phyloP scores from a whole-genome alignment of 2,797 vertebrate species.

The Protonibea diacanthus region DNA sequence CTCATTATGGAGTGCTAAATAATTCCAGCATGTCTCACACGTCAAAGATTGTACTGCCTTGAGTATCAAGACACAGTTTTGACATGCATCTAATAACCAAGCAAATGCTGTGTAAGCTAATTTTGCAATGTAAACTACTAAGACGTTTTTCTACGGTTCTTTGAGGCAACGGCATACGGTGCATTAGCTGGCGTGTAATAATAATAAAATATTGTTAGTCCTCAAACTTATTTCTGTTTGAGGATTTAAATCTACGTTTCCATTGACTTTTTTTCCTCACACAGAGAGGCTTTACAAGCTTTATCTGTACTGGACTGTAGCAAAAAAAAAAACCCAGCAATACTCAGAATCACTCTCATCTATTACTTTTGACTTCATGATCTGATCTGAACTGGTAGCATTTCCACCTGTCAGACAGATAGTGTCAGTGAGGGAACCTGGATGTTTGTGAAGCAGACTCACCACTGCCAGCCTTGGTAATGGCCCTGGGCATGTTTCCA shows the following conservation, averaged over 20 bases:
- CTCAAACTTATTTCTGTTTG: conserved; percentile 5
- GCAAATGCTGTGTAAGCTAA: conserved; percentile 37
- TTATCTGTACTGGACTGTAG: conserved; percentile 9
- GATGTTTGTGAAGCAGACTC: conserved; percentile 79
- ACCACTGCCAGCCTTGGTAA: conserved; percentile 84
- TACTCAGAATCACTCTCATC: conserved; percentile 32
- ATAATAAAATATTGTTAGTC: not conserved
- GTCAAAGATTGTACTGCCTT: conserved; percentile 37
- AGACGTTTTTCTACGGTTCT: conserved; percentile 16
- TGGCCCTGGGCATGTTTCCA: conserved; percentile 83
- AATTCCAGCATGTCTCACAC: conserved; percentile 38
- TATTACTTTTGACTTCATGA: conserved; percentile 18
- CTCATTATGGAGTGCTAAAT: conserved; percentile 48
- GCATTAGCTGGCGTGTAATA: not conserved
- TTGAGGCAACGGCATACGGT: not conserved
- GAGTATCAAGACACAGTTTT: conserved; percentile 38
- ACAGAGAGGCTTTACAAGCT: conserved; percentile 15
- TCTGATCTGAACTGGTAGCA: conserved; percentile 35
- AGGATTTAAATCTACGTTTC: conserved; percentile 19
- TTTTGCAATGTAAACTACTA: conserved; percentile 17
- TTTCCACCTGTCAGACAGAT: conserved; percentile 53
- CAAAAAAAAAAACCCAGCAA: conserved; percentile 24
- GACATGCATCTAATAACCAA: conserved; percentile 42
- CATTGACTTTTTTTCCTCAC: conserved; percentile 6
- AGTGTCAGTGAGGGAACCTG: conserved; percentile 34